Conservation (phyloP, 2,797 vertebrate genomes). For the Aldrovandia affinis region DNA sequence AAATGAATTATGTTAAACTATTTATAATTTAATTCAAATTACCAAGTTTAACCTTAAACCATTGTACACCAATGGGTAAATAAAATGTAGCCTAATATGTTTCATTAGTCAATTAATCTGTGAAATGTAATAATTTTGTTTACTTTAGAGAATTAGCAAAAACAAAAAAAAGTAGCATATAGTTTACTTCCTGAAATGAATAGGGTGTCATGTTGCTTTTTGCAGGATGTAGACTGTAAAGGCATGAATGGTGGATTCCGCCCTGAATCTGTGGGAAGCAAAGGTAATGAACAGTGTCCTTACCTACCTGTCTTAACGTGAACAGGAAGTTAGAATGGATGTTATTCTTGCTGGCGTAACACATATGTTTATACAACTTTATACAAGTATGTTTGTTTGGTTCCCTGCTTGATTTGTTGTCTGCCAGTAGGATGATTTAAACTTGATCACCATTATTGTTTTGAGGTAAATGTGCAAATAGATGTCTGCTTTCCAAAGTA, state of each 20-base stretch:
- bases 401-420: not conserved
- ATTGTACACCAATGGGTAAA: not conserved
- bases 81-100: not conserved
- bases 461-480: not conserved
- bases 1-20: too few relatives aligned
- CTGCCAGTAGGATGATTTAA: not conserved
- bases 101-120: not conserved
- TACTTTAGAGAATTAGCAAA: not conserved
- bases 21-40: too few relatives aligned
- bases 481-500: not conserved
- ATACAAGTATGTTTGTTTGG: not conserved
- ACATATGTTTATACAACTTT: not conserved
- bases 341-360: not conserved
- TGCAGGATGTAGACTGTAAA: slow-evolving; percentile 58
- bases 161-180: not conserved
- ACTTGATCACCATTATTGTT: not conserved
- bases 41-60: not conserved
- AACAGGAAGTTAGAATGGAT: not conserved
- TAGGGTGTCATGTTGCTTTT: not conserved
- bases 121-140: not conserved
- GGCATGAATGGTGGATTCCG: slow-evolving; percentile 66
- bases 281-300: slow-evolving; percentile 65
- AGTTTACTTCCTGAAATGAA: not conserved
- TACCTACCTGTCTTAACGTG: not conserved
- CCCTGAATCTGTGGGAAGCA: slow-evolving; percentile 51